Base-by-base conservation (phyloP, 1,140 invertebrate species). In the Rhagoletis pomonella region DNA sequence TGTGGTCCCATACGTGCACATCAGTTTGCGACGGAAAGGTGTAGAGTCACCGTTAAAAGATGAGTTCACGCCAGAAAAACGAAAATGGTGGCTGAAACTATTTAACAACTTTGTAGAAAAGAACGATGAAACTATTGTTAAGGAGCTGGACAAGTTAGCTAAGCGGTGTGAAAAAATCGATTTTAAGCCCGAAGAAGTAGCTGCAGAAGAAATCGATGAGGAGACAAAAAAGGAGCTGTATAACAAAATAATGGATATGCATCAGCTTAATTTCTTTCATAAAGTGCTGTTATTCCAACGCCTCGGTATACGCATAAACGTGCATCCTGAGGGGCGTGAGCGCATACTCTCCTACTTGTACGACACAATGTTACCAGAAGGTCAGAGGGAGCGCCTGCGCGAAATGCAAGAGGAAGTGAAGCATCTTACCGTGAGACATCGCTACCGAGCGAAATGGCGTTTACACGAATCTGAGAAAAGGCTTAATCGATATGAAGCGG, bases 211-310 rank as follows among this genome's bases (percentile, higher is more conserved):
- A 14, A 58, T 89, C 2, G 67, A 86, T 59, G 86, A 87, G 65
- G n/a, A 85, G 86, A 64, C 84, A 55, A 87, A 85, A 67, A 85
- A 69, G 29, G 47, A 87, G 0, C 86, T 92, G 5, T 92, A 86
- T 77, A 90, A 88, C 19, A 88, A 90, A 77, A 91, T 93, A 7
- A 90, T 91, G 89, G 87, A 92, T 89, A 92, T 91, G 89, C 73
- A 91, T 3, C 90, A 93, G 44, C 87, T 92, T 62, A 89, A 89
- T 44, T 69, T 93, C 58, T 91, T 91, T 85, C 92, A 93, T 42
- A 92, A 93, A 87, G 73, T 93, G 59, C 89, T 92, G 85, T 73
- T 93, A 29, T 87, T 91, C 73, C 92, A 92, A 47, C 89, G 90
- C 3, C 89, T 93, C 59, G 90, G 88, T 14, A 90, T 93, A 50